Base-by-base conservation (phyloP, 2,888 invertebrate genomes). In the Argynnis bischoffii region DNA sequence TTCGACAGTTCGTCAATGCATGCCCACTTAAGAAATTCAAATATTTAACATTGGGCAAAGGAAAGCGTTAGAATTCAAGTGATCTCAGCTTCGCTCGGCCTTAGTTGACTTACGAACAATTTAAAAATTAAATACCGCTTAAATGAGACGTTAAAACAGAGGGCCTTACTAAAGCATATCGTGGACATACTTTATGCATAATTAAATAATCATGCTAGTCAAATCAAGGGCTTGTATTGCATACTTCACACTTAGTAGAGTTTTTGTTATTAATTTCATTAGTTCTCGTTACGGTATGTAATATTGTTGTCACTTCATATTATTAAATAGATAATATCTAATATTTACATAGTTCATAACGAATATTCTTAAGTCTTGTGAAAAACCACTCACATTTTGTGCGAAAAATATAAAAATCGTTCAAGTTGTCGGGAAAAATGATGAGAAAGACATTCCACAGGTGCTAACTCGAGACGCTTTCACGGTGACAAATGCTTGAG, bases 41-140 rank as follows among this genome's bases (percentile, higher is more conserved):
- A 92, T 92, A 92, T 92, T 92, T 89, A 84, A 84, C 89, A 80
- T 87, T 89, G 90, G 88, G 85, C 89, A 87, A 89, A 92, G 89
- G 88, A 92, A 92, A 92, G 92, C 92, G 92, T 92, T 92, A 92
- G 91, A 90, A 92, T 91, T 92, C 90, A 92, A 92, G 92, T 92
- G 92, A 92, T 92, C 90, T 88, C 81, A 80, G 82, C 87, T 84
- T 79, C 83, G 85, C 82, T 85, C 81, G 81, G 87, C 76, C 84
- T 85, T 81, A 86, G 91, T 91, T 90, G 89, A 90, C 92, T 85
- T 85, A 90, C 83, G 89, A 84, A 87, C 88, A 83, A 88, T 91
- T 92, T 88, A 86, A 89, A 91, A 90, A 90, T 88, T 90, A 89
- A 91, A 92, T 88, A 90, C 84, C 76, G 78, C 82, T 86, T 82